Conservation (phyloP, 2,797 vertebrate genomes). For the Alauda arvensis region DNA sequence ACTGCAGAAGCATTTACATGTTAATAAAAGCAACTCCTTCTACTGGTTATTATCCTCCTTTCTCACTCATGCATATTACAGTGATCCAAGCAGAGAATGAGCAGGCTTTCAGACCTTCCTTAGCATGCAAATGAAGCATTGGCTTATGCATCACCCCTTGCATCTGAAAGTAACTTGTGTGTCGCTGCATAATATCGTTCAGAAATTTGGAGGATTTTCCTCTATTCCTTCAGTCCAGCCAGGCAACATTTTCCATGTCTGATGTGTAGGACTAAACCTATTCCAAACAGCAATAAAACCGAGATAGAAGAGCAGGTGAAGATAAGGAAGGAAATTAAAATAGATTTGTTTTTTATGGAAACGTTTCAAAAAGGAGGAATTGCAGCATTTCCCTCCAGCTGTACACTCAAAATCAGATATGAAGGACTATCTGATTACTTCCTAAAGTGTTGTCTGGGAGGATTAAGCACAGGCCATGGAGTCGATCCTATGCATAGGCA, state of each 20-base stretch:
- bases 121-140: constrained; percentile 47
- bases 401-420: constrained; percentile 30
- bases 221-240: background rate
- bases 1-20: constrained; percentile 26
- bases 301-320: constrained; percentile 6
- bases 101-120: constrained; percentile 43
- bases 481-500: background rate
- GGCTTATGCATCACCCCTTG: constrained; percentile 4
- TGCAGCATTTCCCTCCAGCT: background rate
- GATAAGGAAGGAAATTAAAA: constrained; percentile 33
- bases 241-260: background rate
- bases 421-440: constrained; percentile 24
- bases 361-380: background rate
- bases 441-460: background rate
- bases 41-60: constrained; percentile 54
- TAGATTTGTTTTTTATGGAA: background rate
- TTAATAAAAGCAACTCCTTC: constrained; percentile 55
- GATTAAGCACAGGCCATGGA: background rate
- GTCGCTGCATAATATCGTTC: background rate
- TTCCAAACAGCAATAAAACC: background rate
- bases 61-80: constrained; percentile 54
- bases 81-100: constrained; percentile 30
- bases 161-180: constrained; percentile 9
- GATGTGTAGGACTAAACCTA: background rate
- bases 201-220: background rate